Conservation (phyloP, 35 echinoderm and acorn worm species). For the Heliocidaris tuberculata region DNA sequence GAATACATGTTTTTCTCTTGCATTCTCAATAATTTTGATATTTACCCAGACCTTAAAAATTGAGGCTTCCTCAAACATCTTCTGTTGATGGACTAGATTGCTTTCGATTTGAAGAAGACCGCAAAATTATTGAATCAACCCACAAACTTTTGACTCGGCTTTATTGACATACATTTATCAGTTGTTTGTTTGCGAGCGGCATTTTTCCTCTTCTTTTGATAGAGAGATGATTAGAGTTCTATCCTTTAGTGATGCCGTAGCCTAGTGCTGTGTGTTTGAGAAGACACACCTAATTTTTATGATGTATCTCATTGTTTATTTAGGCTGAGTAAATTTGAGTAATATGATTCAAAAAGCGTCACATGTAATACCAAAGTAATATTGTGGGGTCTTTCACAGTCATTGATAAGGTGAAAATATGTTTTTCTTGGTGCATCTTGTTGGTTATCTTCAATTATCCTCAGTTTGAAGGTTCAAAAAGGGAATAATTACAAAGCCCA, state of each 20-base stretch:
- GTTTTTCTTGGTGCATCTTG: not conserved
- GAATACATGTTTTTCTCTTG: not conserved
- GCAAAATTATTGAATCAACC: constrained; percentile 19
- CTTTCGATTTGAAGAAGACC: constrained; percentile 23
- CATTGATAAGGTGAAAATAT: not conserved
- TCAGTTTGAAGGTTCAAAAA: not conserved
- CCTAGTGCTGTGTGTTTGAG: not conserved
- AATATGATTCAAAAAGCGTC: not conserved
- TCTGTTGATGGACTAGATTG: constrained; percentile 37
- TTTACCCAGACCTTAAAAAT: not conserved
- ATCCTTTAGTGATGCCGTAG: not conserved
- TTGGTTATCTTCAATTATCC: not conserved
- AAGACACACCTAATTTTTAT: not conserved
- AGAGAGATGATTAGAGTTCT: not conserved
- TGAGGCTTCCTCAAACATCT: constrained; percentile 26
- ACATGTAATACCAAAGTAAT: not conserved
- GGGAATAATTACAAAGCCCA: not conserved
- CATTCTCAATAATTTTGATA: constrained; percentile 15
- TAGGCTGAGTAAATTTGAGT: constrained; percentile 33
- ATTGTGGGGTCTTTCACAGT: not conserved
- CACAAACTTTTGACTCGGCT: constrained; percentile 19
- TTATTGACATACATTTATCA: constrained; percentile 22
- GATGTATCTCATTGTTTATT: constrained; percentile 3
- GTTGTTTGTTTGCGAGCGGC: constrained; percentile 1
- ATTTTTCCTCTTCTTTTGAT: not conserved